Percentiles rank a stretch among this genome's conserved stretches.
Evolutionary conservation across 2,888 invertebrate genomes (phyloP).

Genomic region (Trichacis sp.): DNA sequence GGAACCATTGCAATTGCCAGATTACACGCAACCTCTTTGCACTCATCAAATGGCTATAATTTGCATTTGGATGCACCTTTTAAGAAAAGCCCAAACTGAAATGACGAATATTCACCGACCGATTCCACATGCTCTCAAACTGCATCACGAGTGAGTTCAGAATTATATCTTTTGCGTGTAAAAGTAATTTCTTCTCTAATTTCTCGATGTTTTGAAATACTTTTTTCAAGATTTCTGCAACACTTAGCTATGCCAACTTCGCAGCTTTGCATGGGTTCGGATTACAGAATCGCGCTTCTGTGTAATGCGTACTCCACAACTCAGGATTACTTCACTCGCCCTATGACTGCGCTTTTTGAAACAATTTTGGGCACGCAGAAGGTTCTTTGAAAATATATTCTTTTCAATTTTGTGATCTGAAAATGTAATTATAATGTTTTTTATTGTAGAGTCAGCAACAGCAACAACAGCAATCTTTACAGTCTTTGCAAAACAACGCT

Average conservation of each 20-base stretch:
- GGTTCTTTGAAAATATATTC: conserved; percentile 42
- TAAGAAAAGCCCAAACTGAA: conserved; percentile 92
- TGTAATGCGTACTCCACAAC: conserved; percentile 97
- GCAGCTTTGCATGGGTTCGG: conserved; percentile 82
- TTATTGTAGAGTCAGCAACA: conserved; percentile 51
- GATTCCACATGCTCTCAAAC: conserved; percentile 84
- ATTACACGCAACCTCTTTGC: conserved; percentile 86
- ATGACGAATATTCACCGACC: conserved; percentile 82
- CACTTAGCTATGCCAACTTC: conserved; percentile 84
- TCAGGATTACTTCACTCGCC: conserved; percentile 89
- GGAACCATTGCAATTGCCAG: conserved; percentile 90
- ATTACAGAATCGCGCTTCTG: conserved; percentile 90
- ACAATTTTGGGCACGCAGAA: conserved; percentile 82
- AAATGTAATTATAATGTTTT: too few species aligned
- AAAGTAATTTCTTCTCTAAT: not conserved
- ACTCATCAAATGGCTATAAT: conserved; percentile 94
- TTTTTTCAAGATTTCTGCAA: conserved; percentile 80
- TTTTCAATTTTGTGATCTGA: not conserved
- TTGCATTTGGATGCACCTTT: conserved; percentile 96
- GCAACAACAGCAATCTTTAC: conserved; percentile 70
- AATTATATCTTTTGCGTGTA: too few species aligned
- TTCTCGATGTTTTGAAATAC: conserved; percentile 4
- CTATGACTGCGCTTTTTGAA: conserved; percentile 92
- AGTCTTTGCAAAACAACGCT: conserved; percentile 70
- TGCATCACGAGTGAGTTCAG: conserved; percentile 82